Evolutionary conservation across 2,113 vertebrate genomes (phyloP), one percentile per base, ranked within the genome.

Genomic region (Antigone vipio): DNA sequence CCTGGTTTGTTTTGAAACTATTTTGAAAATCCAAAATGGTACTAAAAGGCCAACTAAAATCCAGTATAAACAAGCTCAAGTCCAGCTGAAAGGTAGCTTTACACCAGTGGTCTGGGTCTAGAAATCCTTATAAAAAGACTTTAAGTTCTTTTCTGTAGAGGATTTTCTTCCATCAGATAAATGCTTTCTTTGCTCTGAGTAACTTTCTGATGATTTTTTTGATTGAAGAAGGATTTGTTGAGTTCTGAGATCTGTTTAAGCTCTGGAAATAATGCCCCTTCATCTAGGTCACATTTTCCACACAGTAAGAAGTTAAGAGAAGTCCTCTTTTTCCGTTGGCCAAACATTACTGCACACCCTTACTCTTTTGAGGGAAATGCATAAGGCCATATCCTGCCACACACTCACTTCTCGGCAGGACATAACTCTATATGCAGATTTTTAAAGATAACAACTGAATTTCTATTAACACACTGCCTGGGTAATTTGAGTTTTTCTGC

Each of bases 61-160:
- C 75, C 69, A 66, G 62, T 83, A 75, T 66, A 95, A 88, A 89
- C 63, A 78, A 86, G 74, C 84, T 92, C 79, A 95, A 90, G 79
- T 73, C 53, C 88, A 91, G 35, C 83, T 89, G 73, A 92, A 94
- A 89, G 85, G 42, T 59, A 97, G 80, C 69, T 93, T 93, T 96
- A 49, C 42, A 16, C 49, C 90, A 90, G 93, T 90, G 75, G 85
- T 64, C 40, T 60, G 63, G 20, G 38, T 86, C 63, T 77, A 77
- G 83, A 67, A 90, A 93, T 76, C 67, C 59, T 62, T 93, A 80
- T 56, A 66, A 91, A 89, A 85, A 67, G 62, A 53, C 74, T 89
- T 89, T 59, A 87, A 49, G 16, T 89, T 79, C 50, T 92, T 94
- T 90, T 92, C 68, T 89, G 85, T 16, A 80, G 81, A 74, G 88